Base-by-base conservation (phyloP, 1,140 invertebrate genomes). In the Drosophila orena region DNA sequence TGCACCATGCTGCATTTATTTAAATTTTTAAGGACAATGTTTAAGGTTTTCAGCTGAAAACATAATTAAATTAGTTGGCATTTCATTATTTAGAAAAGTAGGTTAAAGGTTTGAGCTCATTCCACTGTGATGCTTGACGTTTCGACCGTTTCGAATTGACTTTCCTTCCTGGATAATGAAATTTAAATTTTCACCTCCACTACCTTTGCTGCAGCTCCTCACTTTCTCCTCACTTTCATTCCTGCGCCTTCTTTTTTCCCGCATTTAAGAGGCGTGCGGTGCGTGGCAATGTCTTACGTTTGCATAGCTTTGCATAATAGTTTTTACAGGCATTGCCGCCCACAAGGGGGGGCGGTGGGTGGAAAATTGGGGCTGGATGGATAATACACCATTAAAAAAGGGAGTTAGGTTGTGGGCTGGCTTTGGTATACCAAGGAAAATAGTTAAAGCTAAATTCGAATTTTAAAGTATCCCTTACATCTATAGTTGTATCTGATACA, bases 231-330 rank as follows among this genome's bases (percentile, higher is more conserved):
- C 10, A 38, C 0, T 40, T 7, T 2, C 35, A 27, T 54, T 69
- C 24, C 43, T 40, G 64, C 6, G 50, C 35, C 27, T 49, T 65
- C 35, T 20, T 30, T 38, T 38, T 27, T 20, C 10, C 58, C 35
- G 35, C 35, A 42, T 66, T 52, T 68, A 66, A 50, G 60, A 35
- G 64, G 37, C 35, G n/a, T 52, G 44, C 44, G 44, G 43, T 55
- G 62, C 30, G 30, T 44, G 58, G 52, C 37, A 64, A 75, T 50
- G 47, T 47, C 57, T 56, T 71, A 54, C 77, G 70, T 79, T 70
- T 74, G 74, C 78, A 69, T 59, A 65, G 65, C 60, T 77, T 79
- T 59, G 54, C 46, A 47, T 66, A 60, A 81, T 81, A 81, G 61
- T 77, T 81, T 81, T 81, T 72, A 76, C 57, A 72, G 72, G 61